Percentiles rank a stretch among this genome's conserved stretches.
Conservation (phyloP, 2,797 vertebrate genomes). For the Thalassophryne amazonica region DNA sequence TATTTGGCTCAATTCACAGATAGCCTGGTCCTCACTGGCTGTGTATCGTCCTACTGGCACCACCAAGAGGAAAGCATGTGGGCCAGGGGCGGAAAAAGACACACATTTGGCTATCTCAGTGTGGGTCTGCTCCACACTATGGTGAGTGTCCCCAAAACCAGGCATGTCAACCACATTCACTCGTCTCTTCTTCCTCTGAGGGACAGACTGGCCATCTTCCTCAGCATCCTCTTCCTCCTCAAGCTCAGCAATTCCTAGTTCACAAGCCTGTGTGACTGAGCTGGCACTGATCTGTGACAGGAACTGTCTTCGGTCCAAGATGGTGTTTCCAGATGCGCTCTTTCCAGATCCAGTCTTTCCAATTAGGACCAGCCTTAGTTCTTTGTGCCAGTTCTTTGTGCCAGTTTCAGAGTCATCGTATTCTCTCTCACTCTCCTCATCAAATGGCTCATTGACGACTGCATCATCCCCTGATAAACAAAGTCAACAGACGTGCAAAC, state of each 20-base stretch:
- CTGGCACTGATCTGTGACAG: slow-evolving; percentile 65
- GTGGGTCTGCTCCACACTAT: slow-evolving; percentile 52
- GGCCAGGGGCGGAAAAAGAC: slow-evolving; percentile 72
- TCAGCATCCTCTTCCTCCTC: slow-evolving; percentile 13
- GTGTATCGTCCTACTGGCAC: slow-evolving; percentile 81
- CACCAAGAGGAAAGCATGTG: slow-evolving; percentile 81
- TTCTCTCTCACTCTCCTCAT: slow-evolving; percentile 17
- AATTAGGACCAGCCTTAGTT: slow-evolving; percentile 75
- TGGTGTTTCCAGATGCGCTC: slow-evolving; percentile 80
- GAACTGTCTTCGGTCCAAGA: slow-evolving; percentile 70
- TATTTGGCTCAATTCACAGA: slow-evolving; percentile 51
- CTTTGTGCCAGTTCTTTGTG: slow-evolving; percentile 42
- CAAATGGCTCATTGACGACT: background rate
- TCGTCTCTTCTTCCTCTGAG: slow-evolving; percentile 25
- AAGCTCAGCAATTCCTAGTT: slow-evolving; percentile 47
- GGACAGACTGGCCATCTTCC: background rate
- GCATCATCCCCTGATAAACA: slow-evolving; percentile 9
- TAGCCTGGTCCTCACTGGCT: slow-evolving; percentile 55
- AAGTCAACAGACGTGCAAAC: background rate
- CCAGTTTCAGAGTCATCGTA: slow-evolving; percentile 9
- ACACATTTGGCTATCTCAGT: slow-evolving; percentile 77
- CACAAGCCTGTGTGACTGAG: slow-evolving; percentile 72
- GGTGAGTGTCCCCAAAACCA: slow-evolving; percentile 76
- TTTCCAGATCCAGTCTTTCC: slow-evolving; percentile 79
- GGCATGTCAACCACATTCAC: slow-evolving; percentile 78